phyloP scores from a whole-genome alignment of 2,113 vertebrate species.

The Rhinopomastus cyanomelas region DNA sequence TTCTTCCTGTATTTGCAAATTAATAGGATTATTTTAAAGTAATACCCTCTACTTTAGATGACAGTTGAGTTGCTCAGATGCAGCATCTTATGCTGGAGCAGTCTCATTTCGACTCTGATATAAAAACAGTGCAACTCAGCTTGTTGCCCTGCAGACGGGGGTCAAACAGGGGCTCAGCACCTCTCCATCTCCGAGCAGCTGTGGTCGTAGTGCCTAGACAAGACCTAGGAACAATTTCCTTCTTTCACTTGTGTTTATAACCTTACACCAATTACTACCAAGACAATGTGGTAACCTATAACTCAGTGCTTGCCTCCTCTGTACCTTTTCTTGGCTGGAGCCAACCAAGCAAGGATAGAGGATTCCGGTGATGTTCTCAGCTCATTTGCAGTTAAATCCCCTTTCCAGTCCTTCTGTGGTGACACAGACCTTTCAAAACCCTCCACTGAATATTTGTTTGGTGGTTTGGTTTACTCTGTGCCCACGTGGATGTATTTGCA shows the following conservation, averaged over 20 bases:
- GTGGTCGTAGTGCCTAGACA: not conserved
- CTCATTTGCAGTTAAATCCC: not conserved
- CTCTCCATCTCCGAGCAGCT: not conserved
- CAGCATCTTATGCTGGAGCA: fast-evolving
- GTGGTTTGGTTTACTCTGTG: slow-evolving; percentile 2
- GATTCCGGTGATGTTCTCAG: not conserved
- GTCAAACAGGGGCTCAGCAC: not conserved
- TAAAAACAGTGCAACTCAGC: fast-evolving
- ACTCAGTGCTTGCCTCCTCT: not conserved
- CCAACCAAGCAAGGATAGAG: fast-evolving
- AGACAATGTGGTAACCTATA: not conserved
- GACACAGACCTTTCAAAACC: slow-evolving; percentile 7
- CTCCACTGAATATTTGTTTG: not conserved
- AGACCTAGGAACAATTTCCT: not conserved
- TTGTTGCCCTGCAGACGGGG: fast-evolving
- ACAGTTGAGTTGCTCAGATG: not conserved
- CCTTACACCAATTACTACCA: not conserved
- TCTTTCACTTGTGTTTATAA: not conserved
- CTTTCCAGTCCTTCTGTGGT: not conserved
- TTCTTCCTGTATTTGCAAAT: not conserved
- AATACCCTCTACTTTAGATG: not conserved
- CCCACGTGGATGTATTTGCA: not conserved
- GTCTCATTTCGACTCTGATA: not conserved
- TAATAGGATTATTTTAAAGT: not conserved
- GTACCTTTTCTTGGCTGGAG: not conserved